These are phyloP conservation scores for Aphis craccivora DNA, from an alignment of 1,140 invertebrate species.

Conservation along the genomic window DNA sequence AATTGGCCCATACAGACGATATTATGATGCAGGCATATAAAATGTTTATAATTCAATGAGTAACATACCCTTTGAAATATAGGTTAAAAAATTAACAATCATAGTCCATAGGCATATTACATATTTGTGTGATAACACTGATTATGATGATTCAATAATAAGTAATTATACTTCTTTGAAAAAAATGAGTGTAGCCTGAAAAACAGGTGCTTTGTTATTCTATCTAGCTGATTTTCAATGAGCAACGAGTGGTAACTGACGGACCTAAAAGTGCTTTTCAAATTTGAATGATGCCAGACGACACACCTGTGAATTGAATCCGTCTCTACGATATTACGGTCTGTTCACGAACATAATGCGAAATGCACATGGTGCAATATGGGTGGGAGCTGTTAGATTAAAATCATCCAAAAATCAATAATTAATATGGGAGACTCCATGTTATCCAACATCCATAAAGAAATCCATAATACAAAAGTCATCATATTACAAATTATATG, in stretches of 20 bases:
- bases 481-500: background rate
- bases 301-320: background rate
- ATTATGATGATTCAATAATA: background rate
- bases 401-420: background rate
- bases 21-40: background rate
- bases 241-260: background rate
- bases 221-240: background rate
- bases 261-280: background rate
- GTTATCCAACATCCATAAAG: background rate
- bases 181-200: background rate
- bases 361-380: background rate
- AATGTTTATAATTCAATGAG: background rate
- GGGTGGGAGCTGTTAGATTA: background rate
- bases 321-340: background rate
- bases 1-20: background rate
- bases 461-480: background rate
- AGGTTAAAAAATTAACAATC: background rate
- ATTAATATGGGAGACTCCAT: background rate
- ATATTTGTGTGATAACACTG: background rate
- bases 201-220: background rate
- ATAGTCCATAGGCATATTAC: background rate
- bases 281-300: background rate
- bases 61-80: background rate
- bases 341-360: background rate
- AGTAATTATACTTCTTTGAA: background rate